Evolutionary conservation across 2,888 invertebrate species (phyloP), one percentile per base, ranked within the genome.

Genomic region (Heterodera filipjevi): DNA sequence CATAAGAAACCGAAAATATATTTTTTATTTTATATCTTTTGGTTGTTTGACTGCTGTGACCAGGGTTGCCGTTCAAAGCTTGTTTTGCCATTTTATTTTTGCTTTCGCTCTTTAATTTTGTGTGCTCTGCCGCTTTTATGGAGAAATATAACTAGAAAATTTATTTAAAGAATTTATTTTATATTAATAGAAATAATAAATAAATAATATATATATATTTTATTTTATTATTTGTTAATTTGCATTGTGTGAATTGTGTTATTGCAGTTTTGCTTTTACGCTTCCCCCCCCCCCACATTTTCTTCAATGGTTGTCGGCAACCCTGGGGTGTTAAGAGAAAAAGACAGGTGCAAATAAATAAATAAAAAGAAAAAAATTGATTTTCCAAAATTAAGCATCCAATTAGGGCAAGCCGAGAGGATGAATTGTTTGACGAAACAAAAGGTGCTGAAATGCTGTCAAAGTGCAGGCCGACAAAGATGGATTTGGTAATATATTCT

Each of bases 401-500:
- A 27, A 59, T 59, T 12, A 59, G 27, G 27, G 27, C 27, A 59
- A 59, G 59, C 27, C 59, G 59, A 5, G 59, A 59, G 12, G 59
- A n/a, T 3, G 59, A 59, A 59, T 59, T 59, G 27, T 46, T 30
- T 64, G 75, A n/a, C 27, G 64, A 46, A 73, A 33, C 33, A 64
- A 22, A 12, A 6, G 49, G 35, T 10, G 14, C 35, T n/a, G 68
- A 75, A 66, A 22, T 33, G 66, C 66, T 75, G 1, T 12, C n/a
- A 33, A 75, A 75, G 16, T 85, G 80, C 71, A 73, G 68, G 16
- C 71, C 46, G 46, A 72, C 79, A 49, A 87, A 87, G 72, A 82
- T 86, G 80, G 87, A 86, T 44, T 19, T 79, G 53, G 75, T 75
- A 66, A 8, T n/a, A n/a, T n/a, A 12, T 73, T 35, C 19, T 5